Conservation (phyloP, 2,113 vertebrate species). For the Todiramphus saurophagus region DNA sequence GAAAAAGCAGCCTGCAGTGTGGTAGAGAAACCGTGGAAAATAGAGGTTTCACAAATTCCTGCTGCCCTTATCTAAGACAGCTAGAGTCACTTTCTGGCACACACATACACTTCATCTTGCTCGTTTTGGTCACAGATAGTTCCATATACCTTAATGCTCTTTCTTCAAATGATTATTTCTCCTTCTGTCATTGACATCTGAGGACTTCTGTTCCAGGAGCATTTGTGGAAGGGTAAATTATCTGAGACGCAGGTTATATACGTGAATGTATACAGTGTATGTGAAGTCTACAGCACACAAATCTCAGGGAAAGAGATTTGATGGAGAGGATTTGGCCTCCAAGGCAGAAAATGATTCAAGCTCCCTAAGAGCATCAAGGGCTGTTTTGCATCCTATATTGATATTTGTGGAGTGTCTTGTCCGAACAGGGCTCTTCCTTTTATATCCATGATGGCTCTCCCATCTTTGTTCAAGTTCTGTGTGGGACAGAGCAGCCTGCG, state of each 20-base stretch:
- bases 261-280: not conserved
- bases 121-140: not conserved
- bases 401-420: not conserved
- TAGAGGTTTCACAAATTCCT: not conserved
- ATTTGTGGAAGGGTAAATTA: not conserved
- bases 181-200: not conserved
- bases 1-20: not conserved
- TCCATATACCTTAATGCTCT: not conserved
- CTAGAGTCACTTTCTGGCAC: not conserved
- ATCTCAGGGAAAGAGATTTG: not conserved
- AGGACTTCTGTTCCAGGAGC: not conserved
- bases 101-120: accelerated
- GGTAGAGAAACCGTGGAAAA: not conserved
- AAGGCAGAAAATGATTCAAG: not conserved
- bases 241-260: not conserved
- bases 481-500: not conserved
- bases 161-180: not conserved
- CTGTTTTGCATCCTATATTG: not conserved
- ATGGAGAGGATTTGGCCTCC: not conserved
- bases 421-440: not conserved
- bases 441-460: not conserved
- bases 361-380: not conserved
- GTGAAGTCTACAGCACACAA: not conserved
- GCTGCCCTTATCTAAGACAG: not conserved
- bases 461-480: accelerated